Evolutionary conservation across 1,140 invertebrate genomes (phyloP).

Genomic region (fruit fly (Drosophila melanogaster)): DNA sequence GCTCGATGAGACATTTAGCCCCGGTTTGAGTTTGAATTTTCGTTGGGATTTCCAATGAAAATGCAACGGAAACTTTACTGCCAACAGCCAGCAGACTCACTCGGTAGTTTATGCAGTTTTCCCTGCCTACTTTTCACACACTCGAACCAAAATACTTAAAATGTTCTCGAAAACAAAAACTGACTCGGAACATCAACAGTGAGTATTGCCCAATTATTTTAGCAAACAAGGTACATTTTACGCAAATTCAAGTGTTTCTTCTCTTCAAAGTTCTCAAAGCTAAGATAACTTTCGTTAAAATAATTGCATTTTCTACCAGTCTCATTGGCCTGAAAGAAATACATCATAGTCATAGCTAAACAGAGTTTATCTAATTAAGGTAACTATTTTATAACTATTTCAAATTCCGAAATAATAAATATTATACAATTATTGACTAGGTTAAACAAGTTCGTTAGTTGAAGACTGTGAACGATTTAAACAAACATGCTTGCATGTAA

Average conservation of each 20-base stretch:
- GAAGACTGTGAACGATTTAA: no score
- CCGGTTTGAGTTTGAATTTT: conserved; percentile 17
- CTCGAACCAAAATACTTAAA: not conserved
- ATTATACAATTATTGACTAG: no score
- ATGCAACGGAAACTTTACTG: conserved; percentile 55
- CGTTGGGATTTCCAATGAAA: conserved; percentile 59
- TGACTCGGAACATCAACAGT: not conserved
- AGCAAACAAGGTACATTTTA: not conserved
- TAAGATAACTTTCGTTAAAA: conserved; percentile 1
- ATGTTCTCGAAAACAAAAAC: not conserved
- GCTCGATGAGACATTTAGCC: conserved; percentile 51
- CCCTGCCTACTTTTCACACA: conserved; percentile 19
- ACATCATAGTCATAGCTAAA: not conserved
- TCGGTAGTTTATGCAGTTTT: conserved; percentile 45
- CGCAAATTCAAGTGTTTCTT: not conserved
- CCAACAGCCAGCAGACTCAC: conserved; percentile 13
- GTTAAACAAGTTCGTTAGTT: no score
- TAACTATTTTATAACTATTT: no score
- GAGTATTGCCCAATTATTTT: conserved; percentile 10
- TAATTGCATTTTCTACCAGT: not conserved
- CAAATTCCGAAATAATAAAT: not conserved
- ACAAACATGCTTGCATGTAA: no score
- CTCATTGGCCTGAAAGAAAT: not conserved
- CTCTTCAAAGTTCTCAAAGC: not conserved
- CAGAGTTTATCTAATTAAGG: no score